Conservation (phyloP, 2,797 vertebrate species). For the Erithacus rubecula region DNA sequence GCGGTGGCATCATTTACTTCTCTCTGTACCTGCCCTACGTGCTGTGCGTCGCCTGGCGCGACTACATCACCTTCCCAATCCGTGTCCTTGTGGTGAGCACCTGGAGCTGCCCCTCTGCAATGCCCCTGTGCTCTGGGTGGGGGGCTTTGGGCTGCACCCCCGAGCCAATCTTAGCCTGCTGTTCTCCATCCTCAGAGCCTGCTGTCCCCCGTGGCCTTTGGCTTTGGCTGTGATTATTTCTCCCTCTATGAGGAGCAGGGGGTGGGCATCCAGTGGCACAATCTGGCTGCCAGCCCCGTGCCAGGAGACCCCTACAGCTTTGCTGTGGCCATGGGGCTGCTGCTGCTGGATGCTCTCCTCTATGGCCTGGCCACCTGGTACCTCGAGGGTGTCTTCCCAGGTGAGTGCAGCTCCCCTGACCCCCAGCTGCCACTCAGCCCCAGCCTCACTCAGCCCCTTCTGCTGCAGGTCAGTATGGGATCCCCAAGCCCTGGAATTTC, state of each 20-base stretch:
- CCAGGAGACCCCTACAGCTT: slow-evolving; percentile 86
- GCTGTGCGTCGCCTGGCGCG: slow-evolving; percentile 87
- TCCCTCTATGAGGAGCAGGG: slow-evolving; percentile 91
- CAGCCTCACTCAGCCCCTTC: rapidly evolving
- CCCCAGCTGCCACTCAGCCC: background rate
- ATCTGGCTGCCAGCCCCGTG: slow-evolving; percentile 77
- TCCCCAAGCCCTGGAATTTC: slow-evolving; percentile 90
- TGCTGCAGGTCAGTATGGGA: slow-evolving; percentile 85
- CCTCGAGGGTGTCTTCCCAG: slow-evolving; percentile 88
- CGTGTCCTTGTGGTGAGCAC: slow-evolving; percentile 78
- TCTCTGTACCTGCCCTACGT: slow-evolving; percentile 88
- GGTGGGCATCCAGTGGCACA: slow-evolving; percentile 88
- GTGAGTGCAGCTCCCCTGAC: slow-evolving; percentile 29
- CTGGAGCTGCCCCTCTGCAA: rapidly evolving
- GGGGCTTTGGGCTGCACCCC: background rate
- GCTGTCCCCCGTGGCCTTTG: slow-evolving; percentile 90
- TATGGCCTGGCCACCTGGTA: slow-evolving; percentile 86
- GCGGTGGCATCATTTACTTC: slow-evolving; percentile 88
- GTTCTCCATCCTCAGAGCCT: slow-evolving; percentile 77
- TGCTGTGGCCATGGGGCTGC: slow-evolving; percentile 76
- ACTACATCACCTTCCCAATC: slow-evolving; percentile 77
- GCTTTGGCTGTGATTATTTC: slow-evolving; percentile 91
- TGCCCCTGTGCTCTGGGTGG: rapidly evolving
- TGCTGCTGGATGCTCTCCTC: slow-evolving; percentile 83
- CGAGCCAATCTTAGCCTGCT: rapidly evolving